Base-by-base conservation (phyloP, 1,140 invertebrate genomes). In the Theocolax elegans region DNA sequence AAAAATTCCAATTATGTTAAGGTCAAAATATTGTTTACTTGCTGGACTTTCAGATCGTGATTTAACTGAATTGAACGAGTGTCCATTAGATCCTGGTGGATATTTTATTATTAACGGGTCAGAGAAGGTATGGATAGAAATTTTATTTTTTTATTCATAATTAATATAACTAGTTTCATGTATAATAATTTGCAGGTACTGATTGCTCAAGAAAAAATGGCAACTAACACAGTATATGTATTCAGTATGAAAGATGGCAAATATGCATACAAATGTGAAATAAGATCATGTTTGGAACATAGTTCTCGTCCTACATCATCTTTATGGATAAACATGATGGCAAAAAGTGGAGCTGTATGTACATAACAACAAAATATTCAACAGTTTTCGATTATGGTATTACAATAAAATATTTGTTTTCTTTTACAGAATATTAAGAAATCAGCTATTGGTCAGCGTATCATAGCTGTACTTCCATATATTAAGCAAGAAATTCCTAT, bases 201-300 rank as follows among this genome's bases (percentile, higher is more conserved):
- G 1, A 99, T 99, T 85, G 97, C 97, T 15, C 97, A 99, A 86
- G 97, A 99, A 85, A 99, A 99, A 87, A 99, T 99, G 97, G 97
- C 97, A n/a, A 98, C 97, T 10, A 99, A 99, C 82, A 99, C 97
- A 67, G 97, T 99, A 1, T 99, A 99, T 87, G 97, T 99, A n/a
- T 99, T 99, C 81, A 93, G 94, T 79, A 97, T 99, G 94, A 99
- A 99, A 87, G 94, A 95, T 84, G 94, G 95, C 60, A 99, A 99
- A 85, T 99, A 95, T 89, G 96, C 96, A 8, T 99, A 93, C 80
- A 99, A 98, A 88, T 92, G 96, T 71, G 97, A 99, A 88, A 97
- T 97, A 72, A 88, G 97, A 21, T 99, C 97, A 1, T 97, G 96
- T 81, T 86, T 99, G 35, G 97, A 99, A 83, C 96, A 99, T 82